A percentile compares a stretch with the other conserved stretches of the same genome.
phyloP scores from a whole-genome alignment of 2,888 invertebrate genomes.

The Hipparchia sbordonii region DNA sequence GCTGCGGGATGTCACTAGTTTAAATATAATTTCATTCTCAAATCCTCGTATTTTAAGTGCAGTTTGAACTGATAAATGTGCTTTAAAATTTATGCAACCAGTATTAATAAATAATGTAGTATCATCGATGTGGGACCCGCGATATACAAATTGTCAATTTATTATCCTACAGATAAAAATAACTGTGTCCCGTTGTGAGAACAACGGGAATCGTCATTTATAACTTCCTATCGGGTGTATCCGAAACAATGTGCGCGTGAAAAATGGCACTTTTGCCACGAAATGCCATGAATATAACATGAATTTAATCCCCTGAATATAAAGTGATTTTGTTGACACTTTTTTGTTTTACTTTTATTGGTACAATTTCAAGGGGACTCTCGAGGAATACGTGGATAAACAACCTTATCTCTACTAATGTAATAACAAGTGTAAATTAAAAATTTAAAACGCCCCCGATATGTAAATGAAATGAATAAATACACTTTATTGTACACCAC shows the following conservation, averaged over 20 bases:
- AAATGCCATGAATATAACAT: constrained; percentile 11
- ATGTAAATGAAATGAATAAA: too few relatives aligned
- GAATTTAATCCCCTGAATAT: constrained; percentile 17
- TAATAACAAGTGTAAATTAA: too few relatives aligned
- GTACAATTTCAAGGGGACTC: too few relatives aligned
- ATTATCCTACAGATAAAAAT: constrained; percentile 37
- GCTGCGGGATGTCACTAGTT: too few relatives aligned
- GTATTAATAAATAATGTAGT: constrained; percentile 29
- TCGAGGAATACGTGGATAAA: too few relatives aligned
- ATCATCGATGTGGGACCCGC: constrained; percentile 30
- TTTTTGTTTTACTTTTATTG: background rate
- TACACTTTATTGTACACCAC: too few relatives aligned
- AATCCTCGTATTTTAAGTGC: background rate
- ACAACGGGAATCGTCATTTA: constrained; percentile 56
- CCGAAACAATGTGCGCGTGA: constrained; percentile 51
- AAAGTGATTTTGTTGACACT: constrained; percentile 12
- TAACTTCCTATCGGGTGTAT: constrained; percentile 59
- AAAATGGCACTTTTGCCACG: constrained; percentile 36
- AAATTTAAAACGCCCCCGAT: too few relatives aligned
- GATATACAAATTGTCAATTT: constrained; percentile 39
- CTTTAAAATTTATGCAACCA: constrained; percentile 16
- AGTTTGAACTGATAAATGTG: background rate
- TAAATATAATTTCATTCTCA: background rate
- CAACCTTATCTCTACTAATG: too few relatives aligned
- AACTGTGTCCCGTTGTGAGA: constrained; percentile 37